Base-by-base conservation (phyloP, 2,113 vertebrate genomes). In the Bothrops jararaca region DNA sequence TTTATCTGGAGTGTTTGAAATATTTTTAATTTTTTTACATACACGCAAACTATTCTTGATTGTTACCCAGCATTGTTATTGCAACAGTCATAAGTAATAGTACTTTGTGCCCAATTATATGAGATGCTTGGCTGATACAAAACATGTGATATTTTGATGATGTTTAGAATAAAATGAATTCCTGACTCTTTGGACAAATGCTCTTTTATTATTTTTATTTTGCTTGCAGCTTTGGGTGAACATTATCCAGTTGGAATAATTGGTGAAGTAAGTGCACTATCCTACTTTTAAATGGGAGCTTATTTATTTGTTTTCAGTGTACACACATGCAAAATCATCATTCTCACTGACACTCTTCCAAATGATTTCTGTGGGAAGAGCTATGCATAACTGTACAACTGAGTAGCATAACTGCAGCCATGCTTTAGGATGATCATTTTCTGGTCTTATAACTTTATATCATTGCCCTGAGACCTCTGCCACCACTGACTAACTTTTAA, bases 1-100 rank as follows among this genome's bases (percentile, higher is more conserved):
- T 95, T 95, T 95, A 95, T 94, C 94, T 93, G 60, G 91, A 95
- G 96, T 93, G 94, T 85, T 91, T 96, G 8, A 85, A 85, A 85
- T 45, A 85, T 42, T 23, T 85, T 85, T 22, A 10, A 45, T n/a
- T 42, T 42, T 85, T 45, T 48, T 45, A 85, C 2, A 8, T 20
- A 45, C 26, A 13, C 10, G 3, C 5, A 97, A 97, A 96, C 89
- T 92, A 86, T 45, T 9, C 34, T 87, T 92, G 64, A 93, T 60
- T 85, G 20, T 39, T 53, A 56, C 90, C 96, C 29, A 56, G 20
- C 1, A 10, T 50, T 91, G 18, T 50, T 91, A 53, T 24, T 64
- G 26, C 26, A 53, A 20, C 56, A 45, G 24, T 3, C 1, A 26
- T 11, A 54, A 26, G n/a, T 48, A 86, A 18, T 48, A 18, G 26